These are phyloP conservation scores for Eupithecia exiguata DNA, from an alignment of 2,888 invertebrate genomes.

Conservation along the genomic window DNA sequence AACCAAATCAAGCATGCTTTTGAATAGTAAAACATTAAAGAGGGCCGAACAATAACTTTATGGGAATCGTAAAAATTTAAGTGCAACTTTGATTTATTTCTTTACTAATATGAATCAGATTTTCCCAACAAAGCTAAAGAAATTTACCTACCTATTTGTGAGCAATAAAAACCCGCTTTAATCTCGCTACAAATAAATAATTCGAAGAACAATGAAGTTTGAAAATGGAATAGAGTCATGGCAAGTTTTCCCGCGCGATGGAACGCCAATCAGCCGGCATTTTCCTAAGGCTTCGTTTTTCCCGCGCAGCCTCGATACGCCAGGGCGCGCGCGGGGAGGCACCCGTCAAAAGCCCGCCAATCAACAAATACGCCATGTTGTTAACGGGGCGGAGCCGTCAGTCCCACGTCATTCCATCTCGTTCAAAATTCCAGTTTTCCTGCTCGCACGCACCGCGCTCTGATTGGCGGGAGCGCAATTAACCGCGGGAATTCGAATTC, in stretches of 20 bases:
- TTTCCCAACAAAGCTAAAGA: neutral
- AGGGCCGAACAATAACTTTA: conserved; percentile 8
- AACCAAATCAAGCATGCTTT: conserved; percentile 3
- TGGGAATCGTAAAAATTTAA: conserved; percentile 1
- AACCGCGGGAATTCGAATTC: conserved; percentile 82
- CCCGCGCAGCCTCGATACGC: conserved; percentile 66
- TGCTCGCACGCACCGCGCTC: conserved; percentile 67
- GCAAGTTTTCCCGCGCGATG: conserved; percentile 54
- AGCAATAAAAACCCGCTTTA: conserved; percentile 2
- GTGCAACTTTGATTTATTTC: conserved; percentile 13
- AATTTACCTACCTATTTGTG: neutral
- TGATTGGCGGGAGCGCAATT: conserved; percentile 81
- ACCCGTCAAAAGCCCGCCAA: conserved; percentile 80
- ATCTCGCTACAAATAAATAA: conserved; percentile 22
- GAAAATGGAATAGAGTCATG: conserved; percentile 37
- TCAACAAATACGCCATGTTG: conserved; percentile 87
- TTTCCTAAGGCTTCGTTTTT: conserved; percentile 68
- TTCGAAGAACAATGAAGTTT: conserved; percentile 27
- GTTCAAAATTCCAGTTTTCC: conserved; percentile 59
- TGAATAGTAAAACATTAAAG: conserved; percentile 1
- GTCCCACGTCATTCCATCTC: conserved; percentile 61
- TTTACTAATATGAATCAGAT: conserved; percentile 10
- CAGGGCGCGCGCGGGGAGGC: conserved; percentile 62
- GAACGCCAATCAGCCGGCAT: conserved; percentile 52
- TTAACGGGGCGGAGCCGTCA: conserved; percentile 82